Evolutionary conservation across 2,113 vertebrate genomes (phyloP).

Genomic region (Meriones unguiculatus): DNA sequence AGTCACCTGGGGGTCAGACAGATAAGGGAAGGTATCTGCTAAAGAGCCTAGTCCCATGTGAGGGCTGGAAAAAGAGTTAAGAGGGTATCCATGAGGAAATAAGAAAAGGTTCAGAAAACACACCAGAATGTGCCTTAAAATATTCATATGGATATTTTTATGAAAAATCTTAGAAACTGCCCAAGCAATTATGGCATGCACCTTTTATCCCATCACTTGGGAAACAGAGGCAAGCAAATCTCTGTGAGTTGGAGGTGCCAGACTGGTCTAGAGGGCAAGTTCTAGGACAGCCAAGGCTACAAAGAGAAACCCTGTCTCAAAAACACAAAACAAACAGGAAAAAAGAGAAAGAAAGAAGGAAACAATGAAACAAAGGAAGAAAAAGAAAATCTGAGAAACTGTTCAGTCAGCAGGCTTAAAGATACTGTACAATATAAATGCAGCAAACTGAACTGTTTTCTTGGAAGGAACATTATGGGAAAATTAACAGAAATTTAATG

Average conservation of each 20-base stretch:
- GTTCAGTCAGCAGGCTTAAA: background rate
- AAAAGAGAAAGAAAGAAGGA: no score
- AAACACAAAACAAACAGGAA: no score
- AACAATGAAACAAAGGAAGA: no score
- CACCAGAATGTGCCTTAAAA: background rate
- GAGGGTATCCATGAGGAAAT: background rate
- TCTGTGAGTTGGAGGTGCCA: no score
- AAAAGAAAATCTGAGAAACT: background rate
- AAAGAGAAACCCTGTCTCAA: no score
- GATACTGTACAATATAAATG: background rate
- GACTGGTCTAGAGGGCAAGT: no score
- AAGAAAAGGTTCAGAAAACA: background rate
- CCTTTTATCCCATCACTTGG: no score
- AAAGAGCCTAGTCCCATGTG: background rate
- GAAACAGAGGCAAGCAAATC: no score
- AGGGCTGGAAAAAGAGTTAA: background rate
- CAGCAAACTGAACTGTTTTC: background rate
- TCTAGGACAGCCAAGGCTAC: no score
- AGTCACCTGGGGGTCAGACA: background rate
- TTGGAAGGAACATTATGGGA: background rate
- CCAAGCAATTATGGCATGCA: no score
- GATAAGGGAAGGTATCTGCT: background rate
- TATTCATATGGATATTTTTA: background rate
- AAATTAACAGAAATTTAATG: background rate
- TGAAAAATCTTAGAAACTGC: background rate